Base-by-base conservation (phyloP, 2,888 invertebrate species). In the Exephanes ischioxanthus region DNA sequence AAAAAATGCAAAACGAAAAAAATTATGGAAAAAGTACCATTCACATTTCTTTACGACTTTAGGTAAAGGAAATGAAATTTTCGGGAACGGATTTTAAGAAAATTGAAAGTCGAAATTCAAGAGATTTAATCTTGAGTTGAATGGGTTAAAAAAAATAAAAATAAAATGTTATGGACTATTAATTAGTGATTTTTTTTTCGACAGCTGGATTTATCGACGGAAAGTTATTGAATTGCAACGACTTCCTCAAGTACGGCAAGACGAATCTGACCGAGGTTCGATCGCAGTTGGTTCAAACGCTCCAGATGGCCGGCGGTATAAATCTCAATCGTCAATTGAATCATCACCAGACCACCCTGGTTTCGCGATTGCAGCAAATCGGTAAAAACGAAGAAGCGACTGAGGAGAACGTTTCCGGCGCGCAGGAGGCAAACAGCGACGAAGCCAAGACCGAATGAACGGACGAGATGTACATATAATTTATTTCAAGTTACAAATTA, bases 141-240 rank as follows among this genome's bases (percentile, higher is more conserved):
- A 41, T 41, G 11, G 11, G 11, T 41, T 41, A 11, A 41, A 41
- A n/a, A n/a, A n/a, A n/a, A n/a, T n/a, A n/a, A n/a, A 61, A 30
- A 9, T 16, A 61, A 30, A 26, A 3, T 26, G 3, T 26, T 3
- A 26, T 26, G 26, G 26, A 26, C 26, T 26, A 33, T 33, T 33
- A 63, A 77, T 73, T 0, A 3, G 5, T 3, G 5, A 19, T 22
- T 58, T 33, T 33, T 33, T 76, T 70, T 22, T 33, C 26, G 94
- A 88, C 94, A 97, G 97, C 96, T 92, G 97, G 96, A n/a, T 96
- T 97, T 84, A 95, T 97, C 73, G 96, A 98, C 90, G 96, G 96
- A 68, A 95, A 94, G 81, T 93, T 97, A 41, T 89, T 98, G 88
- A 96, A 95, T 85, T 95, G 95, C 88, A 96, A 96, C 91, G 97